Percentiles rank a stretch among this genome's conserved stretches.
These are phyloP conservation scores for Drosophila oshimai DNA, from an alignment of 1,140 invertebrate species.

Conservation along the genomic window DNA sequence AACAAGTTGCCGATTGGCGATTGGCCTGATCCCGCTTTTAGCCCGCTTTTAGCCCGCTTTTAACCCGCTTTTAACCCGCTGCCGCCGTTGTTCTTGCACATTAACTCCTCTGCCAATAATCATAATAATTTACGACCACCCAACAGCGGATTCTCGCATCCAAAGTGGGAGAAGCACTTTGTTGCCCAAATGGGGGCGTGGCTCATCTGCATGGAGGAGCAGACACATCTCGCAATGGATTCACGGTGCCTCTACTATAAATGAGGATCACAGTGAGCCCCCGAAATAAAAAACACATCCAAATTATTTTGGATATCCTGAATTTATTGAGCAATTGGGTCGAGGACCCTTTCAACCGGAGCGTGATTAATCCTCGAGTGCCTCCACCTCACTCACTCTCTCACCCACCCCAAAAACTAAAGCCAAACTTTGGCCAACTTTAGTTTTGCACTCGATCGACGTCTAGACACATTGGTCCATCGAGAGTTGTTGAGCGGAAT, in stretches of 20 bases:
- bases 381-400: neutral
- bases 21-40: slow-evolving; percentile 38
- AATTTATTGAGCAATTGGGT: no score
- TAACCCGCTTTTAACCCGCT: neutral
- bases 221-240: slow-evolving; percentile 20
- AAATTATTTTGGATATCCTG: no score
- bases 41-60: slow-evolving; percentile 19
- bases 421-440: slow-evolving; percentile 24
- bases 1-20: slow-evolving; percentile 75
- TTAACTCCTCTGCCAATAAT: slow-evolving; percentile 75
- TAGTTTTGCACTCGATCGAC: slow-evolving; percentile 34
- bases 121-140: slow-evolving; percentile 77
- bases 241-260: slow-evolving; percentile 12
- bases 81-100: slow-evolving; percentile 41
- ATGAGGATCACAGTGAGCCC: slow-evolving; percentile 6
- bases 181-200: slow-evolving; percentile 27
- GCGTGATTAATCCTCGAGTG: slow-evolving; percentile 12
- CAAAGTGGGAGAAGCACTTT: slow-evolving; percentile 52
- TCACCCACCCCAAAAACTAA: slow-evolving; percentile 5
- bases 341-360: neutral
- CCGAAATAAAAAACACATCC: neutral
- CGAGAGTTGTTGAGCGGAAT: slow-evolving; percentile 18
- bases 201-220: slow-evolving; percentile 9
- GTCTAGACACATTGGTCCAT: slow-evolving; percentile 51
- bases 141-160: slow-evolving; percentile 40